A percentile compares a stretch with the other conserved stretches of the same genome.
Conservation (phyloP, 1,140 invertebrate genomes). For the Caenorhabditis brenneri region DNA sequence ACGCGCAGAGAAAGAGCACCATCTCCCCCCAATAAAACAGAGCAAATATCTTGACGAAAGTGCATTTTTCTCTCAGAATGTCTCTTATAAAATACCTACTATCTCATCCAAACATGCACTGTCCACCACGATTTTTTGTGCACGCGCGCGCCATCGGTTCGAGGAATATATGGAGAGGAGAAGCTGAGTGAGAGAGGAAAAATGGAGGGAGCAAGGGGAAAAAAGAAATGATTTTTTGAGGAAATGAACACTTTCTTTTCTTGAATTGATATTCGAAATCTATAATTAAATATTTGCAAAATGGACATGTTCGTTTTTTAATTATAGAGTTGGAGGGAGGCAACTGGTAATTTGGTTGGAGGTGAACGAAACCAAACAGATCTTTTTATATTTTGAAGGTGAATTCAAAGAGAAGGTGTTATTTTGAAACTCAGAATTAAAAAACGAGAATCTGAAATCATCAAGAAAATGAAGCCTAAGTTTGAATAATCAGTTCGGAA, state of each 20-base stretch:
- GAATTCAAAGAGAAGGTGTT: too few relatives aligned
- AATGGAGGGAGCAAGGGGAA: background rate
- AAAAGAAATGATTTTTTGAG: background rate
- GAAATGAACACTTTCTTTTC: too few relatives aligned
- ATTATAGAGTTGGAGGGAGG: background rate
- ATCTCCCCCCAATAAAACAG: slow-evolving; percentile 32
- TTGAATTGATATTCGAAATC: too few relatives aligned
- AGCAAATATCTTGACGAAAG: slow-evolving; percentile 39
- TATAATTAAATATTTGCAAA: background rate
- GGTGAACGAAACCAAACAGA: background rate
- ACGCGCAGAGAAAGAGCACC: too few relatives aligned
- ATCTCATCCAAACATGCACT: slow-evolving; percentile 38
- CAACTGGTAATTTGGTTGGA: background rate
- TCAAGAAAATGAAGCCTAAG: too few relatives aligned
- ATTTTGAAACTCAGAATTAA: too few relatives aligned
- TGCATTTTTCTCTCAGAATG: background rate
- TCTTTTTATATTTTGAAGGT: too few relatives aligned
- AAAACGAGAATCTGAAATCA: too few relatives aligned
- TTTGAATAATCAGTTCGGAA: too few relatives aligned
- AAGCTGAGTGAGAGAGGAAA: background rate
- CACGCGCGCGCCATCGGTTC: slow-evolving; percentile 34
- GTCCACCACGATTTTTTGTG: slow-evolving; percentile 43
- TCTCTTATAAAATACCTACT: background rate
- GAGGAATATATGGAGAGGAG: background rate
- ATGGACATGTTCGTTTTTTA: background rate